A percentile compares a stretch with the other conserved stretches of the same genome.
These are phyloP conservation scores for Macrosteles quadrilineatus DNA, from an alignment of 1,140 invertebrate species.

Conservation along the genomic window DNA sequence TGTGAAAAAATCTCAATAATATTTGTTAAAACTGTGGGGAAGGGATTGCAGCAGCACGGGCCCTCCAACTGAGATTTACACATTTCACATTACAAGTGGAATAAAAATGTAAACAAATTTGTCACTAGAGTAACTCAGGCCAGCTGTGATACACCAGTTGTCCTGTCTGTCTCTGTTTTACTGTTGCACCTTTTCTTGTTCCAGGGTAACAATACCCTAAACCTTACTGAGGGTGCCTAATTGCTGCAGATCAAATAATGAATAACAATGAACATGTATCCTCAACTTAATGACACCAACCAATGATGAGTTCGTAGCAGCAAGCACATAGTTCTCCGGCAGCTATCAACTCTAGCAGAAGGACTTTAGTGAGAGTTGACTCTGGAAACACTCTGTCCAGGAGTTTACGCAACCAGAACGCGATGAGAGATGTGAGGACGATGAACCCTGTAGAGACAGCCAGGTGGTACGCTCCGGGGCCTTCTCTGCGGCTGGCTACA, in stretches of 20 bases:
- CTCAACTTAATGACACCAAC: conserved; percentile 61
- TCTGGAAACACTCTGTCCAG: conserved; percentile 58
- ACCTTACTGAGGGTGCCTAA: neutral
- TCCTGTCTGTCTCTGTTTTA: conserved; percentile 19
- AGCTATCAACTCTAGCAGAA: conserved; percentile 71
- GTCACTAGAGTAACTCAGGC: conserved; percentile 16
- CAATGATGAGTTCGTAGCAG: conserved; percentile 81
- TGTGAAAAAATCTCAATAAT: too few relatives aligned
- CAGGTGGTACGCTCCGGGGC: conserved; percentile 43
- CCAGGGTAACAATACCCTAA: neutral
- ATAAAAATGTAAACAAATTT: neutral
- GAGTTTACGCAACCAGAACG: conserved; percentile 61
- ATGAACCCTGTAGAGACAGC: conserved; percentile 66
- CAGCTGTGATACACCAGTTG: neutral
- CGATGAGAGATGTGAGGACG: conserved; percentile 63
- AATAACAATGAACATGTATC: too few relatives aligned
- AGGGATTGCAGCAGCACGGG: too few relatives aligned
- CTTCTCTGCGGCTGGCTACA: neutral
- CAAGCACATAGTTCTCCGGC: conserved; percentile 77
- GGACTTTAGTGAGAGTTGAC: conserved; percentile 45
- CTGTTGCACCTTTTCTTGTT: conserved; percentile 18
- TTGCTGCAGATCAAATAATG: too few relatives aligned
- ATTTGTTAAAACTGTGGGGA: too few relatives aligned
- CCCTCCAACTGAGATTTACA: too few relatives aligned
- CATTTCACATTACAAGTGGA: too few relatives aligned